Evolutionary conservation across 1,140 invertebrate species (phyloP), one percentile per base, ranked within the genome.

Genomic region (Dendrolimus kikuchii): DNA sequence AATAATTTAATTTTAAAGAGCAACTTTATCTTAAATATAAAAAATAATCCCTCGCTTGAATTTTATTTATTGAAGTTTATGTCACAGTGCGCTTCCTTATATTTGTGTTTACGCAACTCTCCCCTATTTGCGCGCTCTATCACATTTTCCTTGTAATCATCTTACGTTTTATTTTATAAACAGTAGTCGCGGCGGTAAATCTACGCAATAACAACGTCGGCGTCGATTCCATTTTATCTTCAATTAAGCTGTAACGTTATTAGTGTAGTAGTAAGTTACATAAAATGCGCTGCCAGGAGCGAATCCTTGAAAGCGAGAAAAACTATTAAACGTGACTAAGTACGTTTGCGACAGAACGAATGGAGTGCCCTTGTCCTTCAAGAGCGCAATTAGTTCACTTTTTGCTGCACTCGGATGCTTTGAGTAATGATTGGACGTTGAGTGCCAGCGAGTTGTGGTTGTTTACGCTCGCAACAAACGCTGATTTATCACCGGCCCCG

Each of bases 241-340:
- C 43, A 45, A 45, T 45, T 45, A 9, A 45, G 43, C 43, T 49
- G 5, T 7, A 10, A n/a, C 39, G 49, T 23, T 6, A 41, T 10
- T 41, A 40, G 6, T 40, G 10, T 40, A 9, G 42, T 38, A 40
- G 6, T 50, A 23, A 23, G 5, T 10, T 45, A 45, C 7, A 48
- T 41, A 8, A 49, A 49, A 49, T 40, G 40, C 48, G 40, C 49
- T 41, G 43, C 46, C 53, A 62, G 55, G 53, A 49, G 40, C 40
- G 61, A 62, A 57, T 67, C 67, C 63, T 62, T 58, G 60, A 60
- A 59, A 69, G 64, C 66, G 57, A 71, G 73, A 81, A 81, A 81
- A 85, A 83, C 78, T 80, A 76, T 77, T 79, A 74, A 75, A 86
- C 79, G 82, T 83, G 79, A 75, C 76, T 81, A 80, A 86, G 78